A percentile compares a stretch with the other conserved stretches of the same genome.
These are phyloP conservation scores for Chymomyza procnemis DNA, from an alignment of 2,888 invertebrate genomes.

Conservation along the genomic window DNA sequence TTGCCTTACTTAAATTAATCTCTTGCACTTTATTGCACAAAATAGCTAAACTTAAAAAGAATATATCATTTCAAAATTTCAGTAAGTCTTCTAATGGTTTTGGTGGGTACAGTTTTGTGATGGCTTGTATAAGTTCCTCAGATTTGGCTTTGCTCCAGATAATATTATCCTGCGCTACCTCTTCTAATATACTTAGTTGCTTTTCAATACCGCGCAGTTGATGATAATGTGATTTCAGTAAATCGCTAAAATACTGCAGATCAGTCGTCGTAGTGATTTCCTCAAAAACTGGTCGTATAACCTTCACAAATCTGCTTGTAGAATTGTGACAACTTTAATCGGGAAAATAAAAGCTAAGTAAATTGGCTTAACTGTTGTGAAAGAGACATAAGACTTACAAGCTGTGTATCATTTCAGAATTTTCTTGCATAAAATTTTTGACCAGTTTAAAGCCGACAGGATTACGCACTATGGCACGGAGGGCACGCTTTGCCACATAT, in stretches of 20 bases:
- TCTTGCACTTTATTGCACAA: too few species aligned
- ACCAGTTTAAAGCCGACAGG: conserved; percentile 85
- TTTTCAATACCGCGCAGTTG: conserved; percentile 6
- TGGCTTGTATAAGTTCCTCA: not conserved
- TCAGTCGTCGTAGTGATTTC: not conserved
- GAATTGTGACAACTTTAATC: conserved; percentile 14
- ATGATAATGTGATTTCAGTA: not conserved
- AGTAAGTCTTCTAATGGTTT: too few species aligned
- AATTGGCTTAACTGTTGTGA: not conserved
- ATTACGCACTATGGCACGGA: conserved; percentile 81
- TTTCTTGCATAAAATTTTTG: conserved; percentile 83
- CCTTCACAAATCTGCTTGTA: conserved; percentile 1
- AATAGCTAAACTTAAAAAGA: too few species aligned
- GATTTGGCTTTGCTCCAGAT: conserved; percentile 9
- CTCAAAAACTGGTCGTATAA: conserved; percentile 11
- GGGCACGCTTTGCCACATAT: conserved; percentile 83
- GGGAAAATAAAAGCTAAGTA: not conserved
- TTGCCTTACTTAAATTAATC: too few species aligned
- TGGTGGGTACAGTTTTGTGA: not conserved
- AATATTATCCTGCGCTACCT: conserved; percentile 9
- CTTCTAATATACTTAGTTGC: not conserved
- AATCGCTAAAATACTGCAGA: not conserved
- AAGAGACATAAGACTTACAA: conserved; percentile 82
- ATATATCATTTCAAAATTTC: too few species aligned
- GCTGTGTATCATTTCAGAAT: conserved; percentile 82